Evolutionary conservation across 2,888 invertebrate genomes (phyloP).

Genomic region (Boloria euphrosyne): DNA sequence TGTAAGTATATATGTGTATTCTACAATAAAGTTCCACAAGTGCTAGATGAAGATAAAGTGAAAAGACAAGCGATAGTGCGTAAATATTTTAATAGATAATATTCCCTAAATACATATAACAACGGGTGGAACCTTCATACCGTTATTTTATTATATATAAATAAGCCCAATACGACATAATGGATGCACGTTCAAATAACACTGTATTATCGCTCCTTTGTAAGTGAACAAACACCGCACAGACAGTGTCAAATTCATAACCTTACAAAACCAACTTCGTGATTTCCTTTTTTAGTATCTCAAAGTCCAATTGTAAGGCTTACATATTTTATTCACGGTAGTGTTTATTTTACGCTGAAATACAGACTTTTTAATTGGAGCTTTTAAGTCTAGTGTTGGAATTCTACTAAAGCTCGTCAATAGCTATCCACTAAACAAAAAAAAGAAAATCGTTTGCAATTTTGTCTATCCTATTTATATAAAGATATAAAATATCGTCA

Average conservation of each 20-base stretch:
- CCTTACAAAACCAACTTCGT: constrained; percentile 50
- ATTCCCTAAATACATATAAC: background rate
- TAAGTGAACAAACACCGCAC: constrained; percentile 24
- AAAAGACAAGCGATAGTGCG: background rate
- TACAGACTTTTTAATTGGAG: too few relatives aligned
- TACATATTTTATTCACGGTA: constrained; percentile 6
- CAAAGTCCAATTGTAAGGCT: background rate
- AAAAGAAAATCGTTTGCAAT: too few relatives aligned
- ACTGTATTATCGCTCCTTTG: constrained; percentile 28
- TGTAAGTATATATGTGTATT: too few relatives aligned
- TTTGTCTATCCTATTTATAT: too few relatives aligned
- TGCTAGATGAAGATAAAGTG: too few relatives aligned
- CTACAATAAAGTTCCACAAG: too few relatives aligned
- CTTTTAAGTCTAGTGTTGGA: too few relatives aligned
- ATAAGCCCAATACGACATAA: background rate
- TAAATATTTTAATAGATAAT: background rate
- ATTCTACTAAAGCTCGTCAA: too few relatives aligned
- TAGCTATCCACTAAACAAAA: too few relatives aligned
- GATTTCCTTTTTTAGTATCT: constrained; percentile 66
- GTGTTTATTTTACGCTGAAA: background rate
- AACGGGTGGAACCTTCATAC: too few relatives aligned
- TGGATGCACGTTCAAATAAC: constrained; percentile 16
- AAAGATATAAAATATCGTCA: too few relatives aligned
- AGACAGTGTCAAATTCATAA: constrained; percentile 48
- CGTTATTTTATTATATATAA: background rate